A percentile compares a stretch with the other conserved stretches of the same genome.
Evolutionary conservation across 2,797 vertebrate genomes (phyloP).

Genomic region (Glyptemys insculpta): DNA sequence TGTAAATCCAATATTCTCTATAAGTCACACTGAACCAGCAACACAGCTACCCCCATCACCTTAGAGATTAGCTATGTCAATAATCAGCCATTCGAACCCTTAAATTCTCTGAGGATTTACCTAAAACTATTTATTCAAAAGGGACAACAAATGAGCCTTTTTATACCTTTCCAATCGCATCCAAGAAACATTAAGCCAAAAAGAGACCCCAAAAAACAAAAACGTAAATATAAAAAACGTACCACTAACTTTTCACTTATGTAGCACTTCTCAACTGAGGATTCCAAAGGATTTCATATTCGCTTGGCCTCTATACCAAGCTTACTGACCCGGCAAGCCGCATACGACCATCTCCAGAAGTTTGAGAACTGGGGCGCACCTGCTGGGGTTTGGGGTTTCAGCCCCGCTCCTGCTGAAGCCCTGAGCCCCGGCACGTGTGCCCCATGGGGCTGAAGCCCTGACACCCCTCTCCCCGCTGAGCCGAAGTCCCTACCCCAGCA

Average conservation of each 20-base stretch:
- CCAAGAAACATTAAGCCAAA: accelerated
- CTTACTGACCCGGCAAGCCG: too few relatives aligned
- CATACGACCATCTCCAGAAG: too few relatives aligned
- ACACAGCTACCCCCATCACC: not conserved
- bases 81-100: accelerated
- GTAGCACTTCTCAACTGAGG: accelerated
- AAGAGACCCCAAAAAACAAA: accelerated
- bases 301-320: accelerated
- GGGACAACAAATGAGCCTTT: not conserved
- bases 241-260: not conserved
- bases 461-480: too few relatives aligned
- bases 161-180: accelerated
- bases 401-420: too few relatives aligned
- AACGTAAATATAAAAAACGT: not conserved
- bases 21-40: not conserved
- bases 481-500: too few relatives aligned
- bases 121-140: not conserved
- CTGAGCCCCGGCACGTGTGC: too few relatives aligned
- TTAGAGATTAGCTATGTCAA: not conserved
- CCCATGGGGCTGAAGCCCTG: too few relatives aligned
- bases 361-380: too few relatives aligned
- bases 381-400: too few relatives aligned
- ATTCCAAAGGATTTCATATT: accelerated
- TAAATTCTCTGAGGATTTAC: not conserved
- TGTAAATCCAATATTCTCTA: not conserved